phyloP scores from a whole-genome alignment of 2,113 vertebrate genomes.

The Pseudolaguvia tuberculata region DNA sequence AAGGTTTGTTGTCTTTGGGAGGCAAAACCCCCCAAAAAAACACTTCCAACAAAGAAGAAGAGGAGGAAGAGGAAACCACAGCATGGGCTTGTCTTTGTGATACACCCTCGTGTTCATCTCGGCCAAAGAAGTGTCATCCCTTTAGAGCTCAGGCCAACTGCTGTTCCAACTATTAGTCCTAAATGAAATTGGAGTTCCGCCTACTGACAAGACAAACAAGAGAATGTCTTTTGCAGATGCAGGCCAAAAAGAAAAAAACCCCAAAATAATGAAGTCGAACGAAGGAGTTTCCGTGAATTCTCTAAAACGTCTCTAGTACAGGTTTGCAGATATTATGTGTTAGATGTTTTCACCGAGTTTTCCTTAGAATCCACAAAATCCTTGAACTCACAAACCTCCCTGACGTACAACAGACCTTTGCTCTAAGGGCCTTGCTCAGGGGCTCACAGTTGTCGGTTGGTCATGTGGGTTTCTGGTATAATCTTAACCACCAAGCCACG shows the following conservation, averaged over 20 bases:
- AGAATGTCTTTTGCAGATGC: background rate
- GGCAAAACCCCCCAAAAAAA: constrained; percentile 6
- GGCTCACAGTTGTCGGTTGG: too few relatives aligned
- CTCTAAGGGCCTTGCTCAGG: too few relatives aligned
- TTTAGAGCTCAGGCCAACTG: background rate
- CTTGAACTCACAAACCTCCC: too few relatives aligned
- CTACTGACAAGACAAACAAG: constrained; percentile 2
- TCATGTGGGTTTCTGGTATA: too few relatives aligned
- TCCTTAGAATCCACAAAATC: background rate
- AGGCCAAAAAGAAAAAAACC: background rate
- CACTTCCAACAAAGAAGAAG: background rate
- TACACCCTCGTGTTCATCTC: background rate
- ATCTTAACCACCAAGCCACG: too few relatives aligned
- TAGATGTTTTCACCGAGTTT: constrained; percentile 21
- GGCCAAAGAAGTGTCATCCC: constrained; percentile 15
- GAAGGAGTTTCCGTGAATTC: constrained; percentile 16
- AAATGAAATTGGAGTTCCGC: background rate
- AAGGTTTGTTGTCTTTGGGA: too few relatives aligned
- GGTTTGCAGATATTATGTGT: constrained; percentile 19
- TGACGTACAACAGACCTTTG: too few relatives aligned
- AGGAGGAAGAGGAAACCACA: constrained; percentile 6
- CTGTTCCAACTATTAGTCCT: constrained; percentile 3
- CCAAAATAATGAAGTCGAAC: background rate
- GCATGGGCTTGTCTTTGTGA: background rate
- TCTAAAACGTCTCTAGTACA: background rate